Conservation (phyloP, 2,888 invertebrate species). For the Theristus sp. region DNA sequence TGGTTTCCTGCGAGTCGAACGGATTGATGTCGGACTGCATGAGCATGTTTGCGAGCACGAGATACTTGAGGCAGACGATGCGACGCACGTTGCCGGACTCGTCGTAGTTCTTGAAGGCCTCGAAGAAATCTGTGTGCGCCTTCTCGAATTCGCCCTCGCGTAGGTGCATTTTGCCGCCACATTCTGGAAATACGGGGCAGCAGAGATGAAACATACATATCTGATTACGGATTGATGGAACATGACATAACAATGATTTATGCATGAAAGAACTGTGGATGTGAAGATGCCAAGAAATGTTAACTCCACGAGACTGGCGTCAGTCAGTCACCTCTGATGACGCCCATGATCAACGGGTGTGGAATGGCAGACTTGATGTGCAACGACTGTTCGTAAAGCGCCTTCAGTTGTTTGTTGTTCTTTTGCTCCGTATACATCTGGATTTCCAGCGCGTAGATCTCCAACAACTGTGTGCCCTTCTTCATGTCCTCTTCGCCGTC, state of each 20-base stretch:
- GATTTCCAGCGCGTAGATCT: slow-evolving; percentile 95
- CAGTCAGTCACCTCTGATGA: slow-evolving; percentile 70
- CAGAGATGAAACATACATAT: neutral
- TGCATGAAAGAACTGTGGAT: too few species aligned
- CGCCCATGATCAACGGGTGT: slow-evolving; percentile 99
- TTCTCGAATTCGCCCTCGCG: slow-evolving; percentile 95
- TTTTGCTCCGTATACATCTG: slow-evolving; percentile 99
- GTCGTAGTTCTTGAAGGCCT: slow-evolving; percentile 88
- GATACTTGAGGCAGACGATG: slow-evolving; percentile 89
- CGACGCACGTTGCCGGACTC: slow-evolving; percentile 90
- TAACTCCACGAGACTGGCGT: too few species aligned
- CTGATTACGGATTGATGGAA: too few species aligned
- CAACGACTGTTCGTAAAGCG: slow-evolving; percentile 86
- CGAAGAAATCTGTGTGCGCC: slow-evolving; percentile 97
- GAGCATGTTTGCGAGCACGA: slow-evolving; percentile 93
- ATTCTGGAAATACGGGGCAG: slow-evolving; percentile 44
- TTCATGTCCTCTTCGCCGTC: slow-evolving; percentile 25
- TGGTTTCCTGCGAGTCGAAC: slow-evolving; percentile 97
- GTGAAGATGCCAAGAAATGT: neutral
- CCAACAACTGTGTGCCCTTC: slow-evolving; percentile 68
- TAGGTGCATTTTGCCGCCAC: slow-evolving; percentile 98
- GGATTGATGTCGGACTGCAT: slow-evolving; percentile 99
- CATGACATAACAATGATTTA: neutral
- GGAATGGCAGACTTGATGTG: slow-evolving; percentile 98
- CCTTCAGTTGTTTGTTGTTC: slow-evolving; percentile 67